Base-by-base conservation (phyloP, 2,888 invertebrate genomes). In the Monopis laevigella region DNA sequence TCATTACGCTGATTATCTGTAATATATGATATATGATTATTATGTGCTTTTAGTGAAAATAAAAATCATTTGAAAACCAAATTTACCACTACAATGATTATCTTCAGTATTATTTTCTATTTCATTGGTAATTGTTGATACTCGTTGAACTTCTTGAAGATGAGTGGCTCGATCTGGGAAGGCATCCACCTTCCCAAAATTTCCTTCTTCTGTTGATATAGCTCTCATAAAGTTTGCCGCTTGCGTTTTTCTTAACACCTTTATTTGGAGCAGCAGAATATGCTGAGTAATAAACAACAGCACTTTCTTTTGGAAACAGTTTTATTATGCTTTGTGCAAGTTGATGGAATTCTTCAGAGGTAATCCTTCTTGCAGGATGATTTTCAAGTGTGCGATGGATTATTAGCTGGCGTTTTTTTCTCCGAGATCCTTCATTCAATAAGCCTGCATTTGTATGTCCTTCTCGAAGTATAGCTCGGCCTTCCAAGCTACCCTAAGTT, bases 371-470 rank as follows among this genome's bases (percentile, higher is more conserved):
- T 16, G 35, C 16, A 18, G 35, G 35, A 6, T 18, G 3, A 16
- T 35, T 35, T 3, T 35, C 35, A 35, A 35, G 35, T 13, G 17
- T 17, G 19, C 18, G 13, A 8, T n/a, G 18, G 16, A 35, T 35
- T 17, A 35, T 4, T 3, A 35, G 17, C 35, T 35, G 35, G 19
- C 35, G 16, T 18, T 18, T 3, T 35, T 35, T 35, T 35, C 35
- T 35, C 3, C 18, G 17, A 11, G 18, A 17, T 5, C 35, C 35
- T 17, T 35, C 35, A 18, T 35, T 35, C 12, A 27, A 13, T 14
- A 16, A 10, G 16, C 3, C 16, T 16, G 14, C 6, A 5, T 10
- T 30, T 16, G 14, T 12, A 27, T 35, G 35, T 35, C 35, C 35
- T 10, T 35, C 35, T 35, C n/a, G 4, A 11, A 35, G 18, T 7